Base-by-base conservation (phyloP, 2,797 vertebrate species). In the Betta splendens region DNA sequence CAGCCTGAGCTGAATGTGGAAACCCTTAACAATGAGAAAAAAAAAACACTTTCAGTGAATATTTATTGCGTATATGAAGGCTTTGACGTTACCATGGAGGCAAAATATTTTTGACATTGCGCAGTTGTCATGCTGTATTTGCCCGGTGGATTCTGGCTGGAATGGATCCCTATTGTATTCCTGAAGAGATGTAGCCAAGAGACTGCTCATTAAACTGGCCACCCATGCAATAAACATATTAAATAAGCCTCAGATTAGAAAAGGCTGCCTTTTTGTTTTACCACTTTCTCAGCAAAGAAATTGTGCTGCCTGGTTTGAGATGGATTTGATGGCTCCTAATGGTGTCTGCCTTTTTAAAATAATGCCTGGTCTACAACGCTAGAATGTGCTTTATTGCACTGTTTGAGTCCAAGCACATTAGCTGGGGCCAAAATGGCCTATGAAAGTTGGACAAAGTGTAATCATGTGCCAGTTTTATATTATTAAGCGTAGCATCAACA, bases 381-480 rank as follows among this genome's bases (percentile, higher is more conserved):
- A 60, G 72, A 66, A 68, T 18, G 46, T 87, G 67, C 79, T 91
- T 92, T 92, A 92, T 86, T 86, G 85, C 91, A 77, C 88, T 89
- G 85, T 91, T 89, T 85, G 76, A 88, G 88, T 89, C 81, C 75
- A 63, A 87, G 85, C 80, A 72, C 76, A 85, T 92, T 92, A 89
- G 80, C 83, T 77, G 71, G 69, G 85, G 82, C 83, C 84, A 89
- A 83, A 89, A 84, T 83, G 77, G 82, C 77, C 83, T 79, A 87
- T 90, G 89, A 92, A 92, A 81, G 81, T 84, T 84, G 72, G 78
- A 80, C 87, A 81, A 87, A 84, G 75, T 87, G 80, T 88, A 85
- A 90, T 92, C 90, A 88, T 77, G 71, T 72, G 72, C 77, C 56
- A 75, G 75, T 43, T 66, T 77, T 70, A 58, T 80, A 79, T 87